phyloP scores from a whole-genome alignment of 2,113 vertebrate species.

The Asarcornis scutulata region DNA sequence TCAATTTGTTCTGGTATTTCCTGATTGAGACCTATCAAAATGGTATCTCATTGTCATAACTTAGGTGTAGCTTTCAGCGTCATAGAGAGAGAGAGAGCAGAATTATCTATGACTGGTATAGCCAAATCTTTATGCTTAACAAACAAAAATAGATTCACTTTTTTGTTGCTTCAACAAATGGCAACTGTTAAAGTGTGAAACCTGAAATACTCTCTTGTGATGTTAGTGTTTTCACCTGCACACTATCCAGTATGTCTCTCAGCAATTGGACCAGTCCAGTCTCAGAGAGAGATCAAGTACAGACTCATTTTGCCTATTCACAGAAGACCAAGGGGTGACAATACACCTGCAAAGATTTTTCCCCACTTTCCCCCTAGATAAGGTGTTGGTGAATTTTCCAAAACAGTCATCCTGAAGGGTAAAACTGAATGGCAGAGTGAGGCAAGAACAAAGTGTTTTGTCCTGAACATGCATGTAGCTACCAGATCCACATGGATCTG shows the following conservation, averaged over 20 bases:
- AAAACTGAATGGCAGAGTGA: background rate
- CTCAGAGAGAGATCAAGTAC: background rate
- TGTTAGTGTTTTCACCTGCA: background rate
- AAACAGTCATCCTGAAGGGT: background rate
- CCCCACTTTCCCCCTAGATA: background rate
- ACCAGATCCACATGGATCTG: background rate
- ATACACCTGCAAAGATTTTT: background rate
- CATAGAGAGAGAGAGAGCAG: constrained; percentile 4
- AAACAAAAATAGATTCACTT: constrained; percentile 18
- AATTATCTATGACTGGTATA: constrained; percentile 54
- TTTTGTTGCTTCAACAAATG: constrained; percentile 50
- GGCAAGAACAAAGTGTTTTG: background rate
- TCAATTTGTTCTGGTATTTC: constrained; percentile 72
- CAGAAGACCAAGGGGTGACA: background rate
- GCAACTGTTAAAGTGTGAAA: background rate
- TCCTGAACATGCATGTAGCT: background rate
- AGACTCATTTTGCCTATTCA: accelerated
- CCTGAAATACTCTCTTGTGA: background rate
- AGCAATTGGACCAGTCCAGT: background rate
- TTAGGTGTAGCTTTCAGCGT: constrained; percentile 55
- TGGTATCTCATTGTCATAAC: constrained; percentile 61
- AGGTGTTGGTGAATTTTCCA: background rate
- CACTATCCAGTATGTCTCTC: background rate
- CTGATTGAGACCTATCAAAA: constrained; percentile 62
- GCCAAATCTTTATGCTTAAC: constrained; percentile 8